A percentile compares a stretch with the other conserved stretches of the same genome.
phyloP scores from a whole-genome alignment of 1,140 invertebrate species.

The Zophobas atratus region DNA sequence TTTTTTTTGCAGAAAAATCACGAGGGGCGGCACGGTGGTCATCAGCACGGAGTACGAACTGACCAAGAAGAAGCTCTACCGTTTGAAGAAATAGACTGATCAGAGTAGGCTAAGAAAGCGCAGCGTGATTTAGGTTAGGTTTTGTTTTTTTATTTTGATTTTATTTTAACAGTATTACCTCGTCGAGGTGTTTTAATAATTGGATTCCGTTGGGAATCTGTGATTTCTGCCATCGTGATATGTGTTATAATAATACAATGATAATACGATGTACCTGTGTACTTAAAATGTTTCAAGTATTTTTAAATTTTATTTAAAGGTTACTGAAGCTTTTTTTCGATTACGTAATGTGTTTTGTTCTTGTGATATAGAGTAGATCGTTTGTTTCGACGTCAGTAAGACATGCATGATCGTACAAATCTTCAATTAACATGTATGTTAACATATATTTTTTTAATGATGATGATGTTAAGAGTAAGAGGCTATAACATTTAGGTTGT shows the following conservation, averaged over 20 bases:
- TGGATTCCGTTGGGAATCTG: constrained; percentile 52
- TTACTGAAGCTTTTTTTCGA: constrained; percentile 48
- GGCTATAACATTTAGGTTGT: constrained; percentile 52
- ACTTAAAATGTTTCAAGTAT: constrained; percentile 56
- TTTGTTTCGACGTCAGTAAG: constrained; percentile 53
- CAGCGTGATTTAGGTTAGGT: constrained; percentile 49
- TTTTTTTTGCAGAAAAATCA: constrained; percentile 65
- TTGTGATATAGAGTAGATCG: constrained; percentile 54
- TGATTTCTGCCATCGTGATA: constrained; percentile 60
- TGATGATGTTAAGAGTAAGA: constrained; percentile 51
- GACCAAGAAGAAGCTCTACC: constrained; percentile 62
- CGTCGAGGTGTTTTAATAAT: constrained; percentile 16
- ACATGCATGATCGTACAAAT: constrained; percentile 59
- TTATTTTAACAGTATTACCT: constrained; percentile 58
- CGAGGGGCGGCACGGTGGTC: constrained; percentile 64
- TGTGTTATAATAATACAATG: constrained; percentile 63
- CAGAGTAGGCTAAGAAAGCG: constrained; percentile 46
- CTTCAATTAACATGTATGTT: constrained; percentile 56
- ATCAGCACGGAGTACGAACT: constrained; percentile 65
- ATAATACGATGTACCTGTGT: constrained; percentile 61
- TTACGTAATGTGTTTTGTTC: constrained; percentile 42
- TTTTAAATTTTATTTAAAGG: constrained; percentile 46
- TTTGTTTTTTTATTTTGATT: constrained; percentile 37
- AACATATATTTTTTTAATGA: constrained; percentile 23
- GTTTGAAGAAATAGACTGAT: constrained; percentile 39